Evolutionary conservation across 2,113 vertebrate species (phyloP), one percentile per base, ranked within the genome.

Genomic region (Albula goreensis): DNA sequence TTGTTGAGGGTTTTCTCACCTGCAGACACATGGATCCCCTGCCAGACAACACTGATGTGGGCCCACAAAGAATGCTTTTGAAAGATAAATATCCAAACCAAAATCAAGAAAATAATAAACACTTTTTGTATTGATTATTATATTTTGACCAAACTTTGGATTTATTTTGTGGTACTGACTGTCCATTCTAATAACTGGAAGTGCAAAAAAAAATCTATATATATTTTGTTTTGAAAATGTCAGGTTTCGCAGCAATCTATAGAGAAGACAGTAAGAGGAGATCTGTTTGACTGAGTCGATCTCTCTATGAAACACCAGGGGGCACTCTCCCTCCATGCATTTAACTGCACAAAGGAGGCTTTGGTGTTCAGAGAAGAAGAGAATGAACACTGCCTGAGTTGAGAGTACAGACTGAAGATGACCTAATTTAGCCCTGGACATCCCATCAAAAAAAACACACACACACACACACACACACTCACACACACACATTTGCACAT

Each of bases 391-490:
- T 48, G 53, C 31, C 57, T 56, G 57, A 52, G 74, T 86, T 90
- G 92, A 90, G 91, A 91, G 90, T 90, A 92, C 93, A 94, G 94
- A 94, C 93, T 94, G 92, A 92, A 92, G 90, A 92, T 94, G 93
- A 94, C 93, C 93, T 94, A 94, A 95, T 95, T 95, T 92, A 91
- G 90, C 92, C 89, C 93, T 94, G 93, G 93, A 95, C 94, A 93
- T 94, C 92, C 93, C 92, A 94, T 89, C 92, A 91, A 92, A 13
- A 51, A 15, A 50, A 48, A n/a, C 12, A 22, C 57, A 19, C 41
- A 57, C 25, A 83, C 82, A 83, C 41, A 8, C 48, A 50, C 22
- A 31, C 22, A 25, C 31, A 25, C 12, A 10, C 57, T 8, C 41
- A 57, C 25, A 84, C 66, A 84, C 50, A 13, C 50, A 53, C 17